Evolutionary conservation across 1,140 invertebrate species (phyloP), one percentile per base, ranked within the genome.

Genomic region (Temnothorax curvispinosus): DNA sequence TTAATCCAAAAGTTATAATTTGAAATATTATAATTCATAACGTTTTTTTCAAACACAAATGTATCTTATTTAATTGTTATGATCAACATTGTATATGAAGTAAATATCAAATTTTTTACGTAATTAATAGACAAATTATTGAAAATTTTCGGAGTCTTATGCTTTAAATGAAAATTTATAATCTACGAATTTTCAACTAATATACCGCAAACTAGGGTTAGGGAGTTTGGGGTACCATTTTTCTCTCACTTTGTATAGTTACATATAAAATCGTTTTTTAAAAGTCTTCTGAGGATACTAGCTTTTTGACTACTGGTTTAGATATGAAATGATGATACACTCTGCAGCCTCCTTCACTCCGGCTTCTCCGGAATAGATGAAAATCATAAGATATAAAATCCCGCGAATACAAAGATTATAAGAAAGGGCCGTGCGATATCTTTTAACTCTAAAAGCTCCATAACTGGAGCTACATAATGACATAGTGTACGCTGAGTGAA

Each of bases 381-480:
- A 81, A 56, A 72, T 62, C 5, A 50, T 9, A 32, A 18, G 65
- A 38, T 41, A 35, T 44, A n/a, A 62, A 41, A 65, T 65, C n/a
- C 60, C 6, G 35, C 60, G 47, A 44, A 72, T 72, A 32, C 18
- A 38, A 71, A 54, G 47, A 71, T 71, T 71, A 44, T 71, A 44
- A 71, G 15, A 32, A 52, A 56, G 15, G 41, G 54, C 3, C 15
- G 41, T 15, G 67, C 38, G 65, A 71, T 81, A 69, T 35, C 78
- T 72, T n/a, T 72, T n/a, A 72, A 56, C 50, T 54, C 21, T 81
- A 72, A 54, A 81, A 81, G 41, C 38, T 80, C 64, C 64, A 5
- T 52, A 67, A 80, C 76, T 67, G 18, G 27, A 71, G 27, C 64
- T 81, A 58, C 21, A 56, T 81, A 71, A 81, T 72, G 65, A 38